These are phyloP conservation scores for Larimichthys polyactis DNA, from an alignment of 2,113 vertebrate genomes.

Conservation along the genomic window DNA sequence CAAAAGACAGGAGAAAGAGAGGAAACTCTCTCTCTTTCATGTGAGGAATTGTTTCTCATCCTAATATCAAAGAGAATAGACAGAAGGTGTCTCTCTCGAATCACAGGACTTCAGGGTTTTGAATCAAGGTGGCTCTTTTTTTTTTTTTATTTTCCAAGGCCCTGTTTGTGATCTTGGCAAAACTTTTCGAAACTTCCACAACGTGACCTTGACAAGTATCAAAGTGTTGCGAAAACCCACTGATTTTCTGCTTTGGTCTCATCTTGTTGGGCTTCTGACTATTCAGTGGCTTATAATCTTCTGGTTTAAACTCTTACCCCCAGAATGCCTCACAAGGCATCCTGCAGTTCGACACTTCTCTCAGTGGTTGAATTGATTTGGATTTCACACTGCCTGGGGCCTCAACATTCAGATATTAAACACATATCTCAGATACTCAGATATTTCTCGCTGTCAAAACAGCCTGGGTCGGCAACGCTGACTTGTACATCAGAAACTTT, in stretches of 20 bases:
- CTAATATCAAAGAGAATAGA: constrained; percentile 77
- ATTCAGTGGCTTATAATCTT: constrained; percentile 56
- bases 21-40: constrained; percentile 79
- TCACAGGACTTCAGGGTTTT: constrained; percentile 58
- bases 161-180: constrained; percentile 38
- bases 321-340: constrained; percentile 49
- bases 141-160: constrained; percentile 48
- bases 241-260: constrained; percentile 53
- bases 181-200: constrained; percentile 62
- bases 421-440: constrained; percentile 70
- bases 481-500: constrained; percentile 69
- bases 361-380: constrained; percentile 60
- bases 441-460: constrained; percentile 73
- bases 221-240: constrained; percentile 47
- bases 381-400: constrained; percentile 71
- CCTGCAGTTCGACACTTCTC: constrained; percentile 53
- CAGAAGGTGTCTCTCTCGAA: constrained; percentile 52
- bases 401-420: constrained; percentile 73
- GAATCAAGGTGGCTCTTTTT: constrained; percentile 49
- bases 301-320: constrained; percentile 50
- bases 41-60: constrained; percentile 82
- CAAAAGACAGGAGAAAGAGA: constrained; percentile 33
- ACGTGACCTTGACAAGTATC: constrained; percentile 56
- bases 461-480: constrained; percentile 51
- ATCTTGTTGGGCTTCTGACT: constrained; percentile 44